A percentile compares a stretch with the other conserved stretches of the same genome.
Conservation (phyloP, 1,140 invertebrate genomes). For the Ladona fulva region DNA sequence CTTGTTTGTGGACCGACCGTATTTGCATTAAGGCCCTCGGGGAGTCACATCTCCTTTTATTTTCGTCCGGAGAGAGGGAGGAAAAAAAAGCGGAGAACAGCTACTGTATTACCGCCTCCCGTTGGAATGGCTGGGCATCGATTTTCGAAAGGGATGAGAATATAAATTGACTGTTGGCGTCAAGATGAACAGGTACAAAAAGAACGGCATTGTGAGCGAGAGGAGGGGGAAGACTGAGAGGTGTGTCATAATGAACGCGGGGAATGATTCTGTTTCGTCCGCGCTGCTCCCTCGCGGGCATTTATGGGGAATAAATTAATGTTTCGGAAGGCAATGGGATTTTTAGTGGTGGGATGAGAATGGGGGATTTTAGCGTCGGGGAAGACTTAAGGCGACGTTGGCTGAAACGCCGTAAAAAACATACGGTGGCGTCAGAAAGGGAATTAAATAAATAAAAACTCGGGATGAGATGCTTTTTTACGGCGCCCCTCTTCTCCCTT, state of each 20-base stretch:
- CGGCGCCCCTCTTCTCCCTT: too few relatives aligned
- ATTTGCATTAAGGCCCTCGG: not conserved
- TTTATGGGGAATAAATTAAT: not conserved
- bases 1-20: not conserved
- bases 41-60: not conserved
- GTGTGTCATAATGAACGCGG: constrained; percentile 4
- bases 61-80: not conserved
- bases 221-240: not conserved
- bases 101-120: constrained; percentile 2
- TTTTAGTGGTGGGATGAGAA: not conserved
- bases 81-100: not conserved
- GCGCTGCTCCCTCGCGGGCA: not conserved
- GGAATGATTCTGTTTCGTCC: not conserved
- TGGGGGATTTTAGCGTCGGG: not conserved
- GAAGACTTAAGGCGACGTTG: too few relatives aligned
- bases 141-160: constrained; percentile 9
- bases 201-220: not conserved
- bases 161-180: constrained; percentile 5
- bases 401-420: too few relatives aligned
- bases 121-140: not conserved
- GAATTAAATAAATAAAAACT: too few relatives aligned
- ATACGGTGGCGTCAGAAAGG: too few relatives aligned
- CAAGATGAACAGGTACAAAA: not conserved
- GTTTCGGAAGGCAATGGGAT: not conserved
- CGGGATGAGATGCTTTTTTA: too few relatives aligned